Base-by-base conservation (phyloP, 2,113 vertebrate species). In the Rafetus swinhoei region DNA sequence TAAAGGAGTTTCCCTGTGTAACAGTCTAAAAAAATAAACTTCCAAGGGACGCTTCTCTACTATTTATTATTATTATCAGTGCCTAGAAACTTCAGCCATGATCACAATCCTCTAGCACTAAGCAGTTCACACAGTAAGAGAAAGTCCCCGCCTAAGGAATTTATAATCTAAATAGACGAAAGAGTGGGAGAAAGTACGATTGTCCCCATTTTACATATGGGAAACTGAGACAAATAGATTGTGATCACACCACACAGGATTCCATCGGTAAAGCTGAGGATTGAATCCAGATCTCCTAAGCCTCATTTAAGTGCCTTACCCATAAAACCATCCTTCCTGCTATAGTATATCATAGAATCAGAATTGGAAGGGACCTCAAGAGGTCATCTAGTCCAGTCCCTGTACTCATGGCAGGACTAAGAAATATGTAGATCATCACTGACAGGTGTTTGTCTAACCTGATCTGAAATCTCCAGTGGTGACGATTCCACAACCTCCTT, bases 241-340 rank as follows among this genome's bases (percentile, higher is more conserved):
- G 15, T 87, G 87, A 50, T 59, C 82, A 88, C 87, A 90, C 6
- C 82, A 88, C 87, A 89, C 6, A 86, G 85, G 82, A 94, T 93
- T 83, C 25, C 82, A 12, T 79, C 1, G 1, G 69, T 56, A 92
- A 9, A 65, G 74, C 45, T 11, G 82, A 52, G 39, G 52, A 79
- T 86, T 84, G 35, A 69, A 90, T 93, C 12, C 82, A 83, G n/a
- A 79, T 6, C 56, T 77, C 1, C 0, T 9, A 92, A 85, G n/a
- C 39, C 24, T 24, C 18, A 32, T 16, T 56, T 56, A 32, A 81
- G 54, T 35, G 79, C 3, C 79, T 77, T 89, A 94, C 21, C 19
- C n/a, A 83, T 54, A 27, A 93, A 83, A 55, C 32, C 62, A 69
- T 79, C 32, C 81, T 52, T 79, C n/a, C 32, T 87, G 6, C 54